Evolutionary conservation across 2,797 vertebrate genomes (phyloP), one percentile per base, ranked within the genome.

Genomic region (Anomalospiza imberbis): DNA sequence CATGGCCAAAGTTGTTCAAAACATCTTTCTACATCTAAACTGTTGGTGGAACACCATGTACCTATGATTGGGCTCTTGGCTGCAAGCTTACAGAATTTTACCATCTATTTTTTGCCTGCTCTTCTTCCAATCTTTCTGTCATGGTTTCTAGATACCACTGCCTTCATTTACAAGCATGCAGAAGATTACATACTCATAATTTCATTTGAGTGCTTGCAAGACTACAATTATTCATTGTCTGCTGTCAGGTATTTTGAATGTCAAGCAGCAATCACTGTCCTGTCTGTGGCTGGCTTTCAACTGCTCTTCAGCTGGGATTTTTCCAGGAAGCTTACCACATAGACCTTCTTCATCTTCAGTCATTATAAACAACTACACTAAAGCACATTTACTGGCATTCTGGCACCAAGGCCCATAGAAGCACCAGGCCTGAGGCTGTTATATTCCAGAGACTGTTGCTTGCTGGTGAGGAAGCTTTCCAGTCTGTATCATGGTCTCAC

Each of bases 31-130:
- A 51, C 13, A 50, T 45, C 34, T 63, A 58, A 42, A 42, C 13
- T 79, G 28, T 42, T 40, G 51, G 17, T 54, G n/a, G 22, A 90
- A 24, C 24, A 61, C 7, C 2, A 2, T 1, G 0, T 29, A 51
- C 7, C 28, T 61, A 10, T 32, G 21, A 55, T 0, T 19, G 8
- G 18, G n/a, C 4, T 58, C 34, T 44, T 42, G 2, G 21, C 19
- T 93, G 47, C 17, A 77, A 85, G 48, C 25, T 80, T 31, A 60
- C 11, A 32, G 13, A 62, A 50, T 58, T 75, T 68, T n/a, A 78
- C 3, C 19, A 29, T n/a, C 20, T 36, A 51, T 34, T 77, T 54
- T 82, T 77, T 51, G 19, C 8, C 26, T 66, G 31, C 7, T 67
- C 28, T 17, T 54, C 24, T 67, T 80, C 32, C 26, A 38, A 7